phyloP scores from a whole-genome alignment of 2,888 invertebrate genomes.

The Osmoderma eremita region DNA sequence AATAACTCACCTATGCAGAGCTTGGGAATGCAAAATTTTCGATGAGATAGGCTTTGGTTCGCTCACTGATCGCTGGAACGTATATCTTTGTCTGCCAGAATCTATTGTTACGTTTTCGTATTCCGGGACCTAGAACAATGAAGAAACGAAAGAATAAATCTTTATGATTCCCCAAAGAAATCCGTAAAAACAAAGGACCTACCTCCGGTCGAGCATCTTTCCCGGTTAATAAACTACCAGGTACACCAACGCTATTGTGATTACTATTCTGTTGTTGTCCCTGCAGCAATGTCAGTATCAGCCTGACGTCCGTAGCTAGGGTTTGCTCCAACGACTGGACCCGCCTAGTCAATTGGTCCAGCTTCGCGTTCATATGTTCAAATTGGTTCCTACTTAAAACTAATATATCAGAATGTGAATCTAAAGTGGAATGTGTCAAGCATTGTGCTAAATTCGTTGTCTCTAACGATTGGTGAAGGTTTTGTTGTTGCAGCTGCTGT shows the following conservation, averaged over 20 bases:
- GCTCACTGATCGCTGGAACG: constrained; percentile 63
- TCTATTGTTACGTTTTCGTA: constrained; percentile 61
- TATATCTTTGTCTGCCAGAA: constrained; percentile 57
- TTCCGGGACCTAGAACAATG: constrained; percentile 58
- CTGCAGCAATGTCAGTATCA: constrained; percentile 68
- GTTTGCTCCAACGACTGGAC: constrained; percentile 78
- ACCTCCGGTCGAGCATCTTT: constrained; percentile 23
- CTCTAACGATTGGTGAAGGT: constrained; percentile 39
- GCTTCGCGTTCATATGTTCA: constrained; percentile 71
- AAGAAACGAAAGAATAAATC: not conserved
- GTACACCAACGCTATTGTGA: constrained; percentile 7
- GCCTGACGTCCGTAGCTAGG: constrained; percentile 78
- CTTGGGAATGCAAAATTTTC: constrained; percentile 60
- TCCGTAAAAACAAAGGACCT: not conserved
- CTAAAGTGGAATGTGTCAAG: constrained; percentile 58
- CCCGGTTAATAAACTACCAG: constrained; percentile 11
- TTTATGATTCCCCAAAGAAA: not conserved
- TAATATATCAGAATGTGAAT: constrained; percentile 59
- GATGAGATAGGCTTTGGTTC: constrained; percentile 63
- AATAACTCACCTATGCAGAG: constrained; percentile 60
- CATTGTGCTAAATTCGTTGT: constrained; percentile 46
- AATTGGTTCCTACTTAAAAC: constrained; percentile 61
- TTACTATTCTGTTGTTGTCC: constrained; percentile 28
- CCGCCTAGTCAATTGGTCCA: constrained; percentile 76
- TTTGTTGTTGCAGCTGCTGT: constrained; percentile 39